Conservation (phyloP, 2,888 invertebrate genomes). For the Conomelus anceps region DNA sequence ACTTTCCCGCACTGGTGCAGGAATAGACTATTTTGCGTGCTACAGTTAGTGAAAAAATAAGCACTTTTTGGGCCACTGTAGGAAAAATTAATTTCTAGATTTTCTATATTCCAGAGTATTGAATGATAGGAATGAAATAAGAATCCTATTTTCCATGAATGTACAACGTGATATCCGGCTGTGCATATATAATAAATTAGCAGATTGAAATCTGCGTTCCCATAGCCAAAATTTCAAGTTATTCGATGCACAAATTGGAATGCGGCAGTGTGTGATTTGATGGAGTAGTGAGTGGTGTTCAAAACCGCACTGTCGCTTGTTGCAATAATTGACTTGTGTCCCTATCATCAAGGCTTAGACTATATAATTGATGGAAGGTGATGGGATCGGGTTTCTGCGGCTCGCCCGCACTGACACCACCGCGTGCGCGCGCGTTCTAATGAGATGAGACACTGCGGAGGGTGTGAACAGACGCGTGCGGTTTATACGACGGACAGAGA, state of each 20-base stretch:
- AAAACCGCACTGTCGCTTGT: background rate
- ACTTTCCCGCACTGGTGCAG: too few relatives aligned
- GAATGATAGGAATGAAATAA: too few relatives aligned
- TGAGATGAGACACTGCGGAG: background rate
- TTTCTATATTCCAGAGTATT: too few relatives aligned
- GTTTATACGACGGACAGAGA: background rate
- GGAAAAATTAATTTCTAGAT: too few relatives aligned
- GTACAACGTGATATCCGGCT: too few relatives aligned
- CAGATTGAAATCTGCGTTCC: too few relatives aligned
- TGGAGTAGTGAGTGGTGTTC: background rate
- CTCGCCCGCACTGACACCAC: background rate
- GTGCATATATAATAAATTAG: too few relatives aligned
- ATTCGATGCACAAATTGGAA: too few relatives aligned
- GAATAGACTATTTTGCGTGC: too few relatives aligned
- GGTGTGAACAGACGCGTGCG: background rate
- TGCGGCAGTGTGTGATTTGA: background rate
- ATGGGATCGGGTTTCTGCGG: background rate
- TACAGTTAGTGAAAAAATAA: too few relatives aligned
- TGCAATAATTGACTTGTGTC: background rate
- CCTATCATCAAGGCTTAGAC: background rate
- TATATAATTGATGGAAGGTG: background rate
- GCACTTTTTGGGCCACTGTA: too few relatives aligned
- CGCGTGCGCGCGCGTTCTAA: background rate
- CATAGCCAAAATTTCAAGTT: background rate
- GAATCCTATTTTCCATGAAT: too few relatives aligned